Evolutionary conservation across 2,113 vertebrate genomes (phyloP).

Genomic region (Rousettus leschenaultii): DNA sequence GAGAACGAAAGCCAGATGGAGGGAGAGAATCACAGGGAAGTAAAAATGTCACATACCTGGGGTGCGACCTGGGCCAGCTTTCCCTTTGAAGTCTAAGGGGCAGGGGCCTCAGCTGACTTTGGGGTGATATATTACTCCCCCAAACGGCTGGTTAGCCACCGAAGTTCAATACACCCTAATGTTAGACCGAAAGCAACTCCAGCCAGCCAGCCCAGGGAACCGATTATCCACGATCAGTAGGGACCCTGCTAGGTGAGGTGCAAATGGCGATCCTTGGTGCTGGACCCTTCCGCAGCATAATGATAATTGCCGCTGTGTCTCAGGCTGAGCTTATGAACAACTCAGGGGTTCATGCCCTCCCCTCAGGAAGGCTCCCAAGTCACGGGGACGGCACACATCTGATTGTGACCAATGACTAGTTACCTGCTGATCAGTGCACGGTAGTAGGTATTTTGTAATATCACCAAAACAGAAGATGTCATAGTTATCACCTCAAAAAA

Average conservation of each 20-base stretch:
- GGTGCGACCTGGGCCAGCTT: background rate
- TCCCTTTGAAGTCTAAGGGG: background rate
- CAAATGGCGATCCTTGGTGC: slow-evolving; percentile 34
- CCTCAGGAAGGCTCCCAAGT: slow-evolving; percentile 48
- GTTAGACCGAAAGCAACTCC: background rate
- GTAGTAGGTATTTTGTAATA: slow-evolving; percentile 68
- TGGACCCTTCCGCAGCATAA: slow-evolving; percentile 60
- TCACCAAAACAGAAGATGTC: slow-evolving; percentile 60
- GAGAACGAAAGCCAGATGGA: background rate
- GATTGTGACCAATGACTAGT: slow-evolving; percentile 72
- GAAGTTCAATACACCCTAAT: background rate
- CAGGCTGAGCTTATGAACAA: background rate
- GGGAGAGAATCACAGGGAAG: background rate
- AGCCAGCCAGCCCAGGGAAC: background rate
- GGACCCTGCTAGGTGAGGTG: slow-evolving; percentile 16
- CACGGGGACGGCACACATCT: slow-evolving; percentile 36
- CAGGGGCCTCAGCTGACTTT: background rate
- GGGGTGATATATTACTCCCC: background rate
- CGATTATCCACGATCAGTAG: slow-evolving; percentile 34
- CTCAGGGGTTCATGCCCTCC: slow-evolving; percentile 55
- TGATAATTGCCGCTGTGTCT: slow-evolving; percentile 36
- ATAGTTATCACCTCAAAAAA: slow-evolving; percentile 53
- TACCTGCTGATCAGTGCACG: slow-evolving; percentile 67
- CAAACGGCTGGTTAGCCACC: background rate
- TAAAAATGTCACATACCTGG: background rate